Conservation (phyloP, 2,113 vertebrate species). For the Calonectris borealis region DNA sequence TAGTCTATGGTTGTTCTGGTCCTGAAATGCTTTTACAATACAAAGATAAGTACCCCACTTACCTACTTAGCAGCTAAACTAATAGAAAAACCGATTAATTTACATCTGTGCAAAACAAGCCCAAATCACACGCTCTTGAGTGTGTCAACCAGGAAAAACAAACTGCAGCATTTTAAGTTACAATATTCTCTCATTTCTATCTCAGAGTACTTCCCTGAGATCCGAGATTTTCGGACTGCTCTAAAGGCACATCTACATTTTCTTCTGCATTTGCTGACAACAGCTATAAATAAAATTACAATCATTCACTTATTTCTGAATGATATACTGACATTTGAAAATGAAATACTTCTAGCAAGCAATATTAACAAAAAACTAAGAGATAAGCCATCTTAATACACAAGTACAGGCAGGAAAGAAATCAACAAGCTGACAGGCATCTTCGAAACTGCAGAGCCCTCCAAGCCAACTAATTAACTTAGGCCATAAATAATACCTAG, state of each 20-base stretch:
- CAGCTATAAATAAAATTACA: neutral
- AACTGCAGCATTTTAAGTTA: neutral
- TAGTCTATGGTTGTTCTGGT: neutral
- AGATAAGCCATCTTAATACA: neutral
- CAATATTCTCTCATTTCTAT: neutral
- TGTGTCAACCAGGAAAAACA: neutral
- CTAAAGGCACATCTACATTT: neutral
- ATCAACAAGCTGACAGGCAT: neutral
- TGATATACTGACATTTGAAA: neutral
- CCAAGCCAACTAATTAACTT: neutral
- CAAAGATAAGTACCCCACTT: neutral
- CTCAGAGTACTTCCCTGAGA: neutral
- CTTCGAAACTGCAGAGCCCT: neutral
- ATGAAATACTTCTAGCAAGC: neutral
- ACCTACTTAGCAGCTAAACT: neutral
- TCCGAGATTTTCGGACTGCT: neutral
- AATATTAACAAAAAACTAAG: neutral
- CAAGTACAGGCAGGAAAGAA: conserved; percentile 18
- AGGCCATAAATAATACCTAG: conserved; percentile 4
- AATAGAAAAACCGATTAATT: neutral
- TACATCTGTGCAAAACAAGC: neutral
- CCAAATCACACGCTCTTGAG: neutral
- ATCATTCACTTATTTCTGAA: neutral
- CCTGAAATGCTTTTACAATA: neutral
- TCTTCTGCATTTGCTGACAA: neutral